These are phyloP conservation scores for Bombyx mori DNA, from an alignment of 1,140 invertebrate genomes.

Conservation along the genomic window ASM3026992v2 NC_085116.1:15794501-15795000, in stretches of 20 bases:
- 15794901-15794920: too few relatives aligned
- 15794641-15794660: constrained; percentile 95
- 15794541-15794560: constrained; percentile 4
- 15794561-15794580: constrained; percentile 95
- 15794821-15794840: too few relatives aligned
- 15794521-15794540: too few relatives aligned
- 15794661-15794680: constrained; percentile 89
- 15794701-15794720: constrained; percentile 57
- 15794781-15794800: constrained; percentile 11
- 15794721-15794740: constrained; percentile 60
- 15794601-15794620: constrained; percentile 96
- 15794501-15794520: too few relatives aligned
- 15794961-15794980: too few relatives aligned
- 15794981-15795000: too few relatives aligned
- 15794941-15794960: too few relatives aligned
- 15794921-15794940: too few relatives aligned
- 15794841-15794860: too few relatives aligned
- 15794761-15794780: constrained; percentile 65
- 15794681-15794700: constrained; percentile 57
- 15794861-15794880: too few relatives aligned
- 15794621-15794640: constrained; percentile 93
- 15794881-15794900: too few relatives aligned
- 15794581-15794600: constrained; percentile 91
- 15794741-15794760: constrained; percentile 59
- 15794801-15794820: not conserved